phyloP scores from a whole-genome alignment of 2,797 vertebrate genomes.

The Sphaeramia orbicularis region DNA sequence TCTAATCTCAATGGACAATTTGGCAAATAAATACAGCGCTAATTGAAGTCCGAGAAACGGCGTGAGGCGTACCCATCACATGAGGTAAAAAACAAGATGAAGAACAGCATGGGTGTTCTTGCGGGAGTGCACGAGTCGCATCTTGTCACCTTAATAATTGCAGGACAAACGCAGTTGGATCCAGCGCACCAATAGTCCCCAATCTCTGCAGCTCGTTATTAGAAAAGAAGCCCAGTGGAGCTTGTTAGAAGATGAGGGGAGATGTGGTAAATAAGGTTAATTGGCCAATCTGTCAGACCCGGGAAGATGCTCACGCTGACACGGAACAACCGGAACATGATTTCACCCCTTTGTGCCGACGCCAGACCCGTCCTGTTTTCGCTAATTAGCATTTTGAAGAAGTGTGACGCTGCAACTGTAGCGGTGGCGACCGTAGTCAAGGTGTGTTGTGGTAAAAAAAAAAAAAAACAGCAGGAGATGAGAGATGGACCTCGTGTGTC shows the following conservation, averaged over 20 bases:
- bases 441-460: conserved; percentile 49
- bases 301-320: conserved; percentile 81
- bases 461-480: conserved; percentile 46
- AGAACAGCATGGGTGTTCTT: conserved; percentile 14
- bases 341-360: conserved; percentile 59
- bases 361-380: conserved; percentile 49
- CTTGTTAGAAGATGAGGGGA: conserved; percentile 84
- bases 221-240: conserved; percentile 86
- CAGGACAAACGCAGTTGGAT: conserved; percentile 68
- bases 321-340: conserved; percentile 77
- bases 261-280: conserved; percentile 89
- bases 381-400: conserved; percentile 73
- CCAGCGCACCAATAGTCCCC: conserved; percentile 62
- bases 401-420: conserved; percentile 23
- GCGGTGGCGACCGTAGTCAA: conserved; percentile 46
- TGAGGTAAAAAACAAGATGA: conserved; percentile 36
- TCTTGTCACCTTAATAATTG: conserved; percentile 80
- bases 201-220: conserved; percentile 77
- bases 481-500: not conserved
- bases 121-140: conserved; percentile 29
- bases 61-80: conserved; percentile 35
- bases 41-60: conserved; percentile 44
- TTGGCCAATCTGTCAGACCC: conserved; percentile 87
- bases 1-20: conserved; percentile 25
- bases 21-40: conserved; percentile 36